A percentile compares a stretch with the other conserved stretches of the same genome.
Conservation (phyloP, 2,113 vertebrate genomes). For the Oncorhynchus mykiss region DNA sequence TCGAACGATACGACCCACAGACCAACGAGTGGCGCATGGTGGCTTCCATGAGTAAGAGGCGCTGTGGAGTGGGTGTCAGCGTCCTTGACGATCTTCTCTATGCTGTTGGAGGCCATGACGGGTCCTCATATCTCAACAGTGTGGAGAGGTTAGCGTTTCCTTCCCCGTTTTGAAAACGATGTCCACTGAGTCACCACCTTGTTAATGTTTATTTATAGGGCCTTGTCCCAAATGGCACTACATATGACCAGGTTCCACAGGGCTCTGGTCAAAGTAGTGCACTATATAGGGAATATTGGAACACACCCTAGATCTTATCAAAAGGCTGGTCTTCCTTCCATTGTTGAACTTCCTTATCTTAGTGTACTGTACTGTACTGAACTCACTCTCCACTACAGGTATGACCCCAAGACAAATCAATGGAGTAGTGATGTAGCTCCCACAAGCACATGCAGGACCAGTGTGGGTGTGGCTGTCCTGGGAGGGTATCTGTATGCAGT, state of each 20-base stretch:
- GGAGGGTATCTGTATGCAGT: constrained; percentile 97
- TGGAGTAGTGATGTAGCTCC: constrained; percentile 99
- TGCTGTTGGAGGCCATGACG: constrained; percentile 95
- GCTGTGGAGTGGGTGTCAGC: constrained; percentile 95
- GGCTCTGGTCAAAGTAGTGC: no score
- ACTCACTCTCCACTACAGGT: constrained; percentile 69
- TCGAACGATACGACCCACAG: constrained; percentile 96
- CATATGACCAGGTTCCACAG: no score
- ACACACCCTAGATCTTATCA: neutral
- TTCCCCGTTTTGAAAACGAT: no score
- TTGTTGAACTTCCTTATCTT: neutral
- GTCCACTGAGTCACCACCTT: no score
- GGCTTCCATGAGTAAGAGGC: constrained; percentile 97
- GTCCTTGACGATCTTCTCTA: constrained; percentile 96
- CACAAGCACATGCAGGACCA: constrained; percentile 97
- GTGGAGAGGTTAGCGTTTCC: constrained; percentile 85
- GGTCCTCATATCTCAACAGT: constrained; percentile 97
- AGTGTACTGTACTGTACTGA: neutral
- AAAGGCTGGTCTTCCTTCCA: neutral
- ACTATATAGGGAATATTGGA: no score
- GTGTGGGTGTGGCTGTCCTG: constrained; percentile 95
- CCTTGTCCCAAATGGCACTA: no score
- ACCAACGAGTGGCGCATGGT: constrained; percentile 99
- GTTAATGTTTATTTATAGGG: no score
- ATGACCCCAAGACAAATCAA: constrained; percentile 98